Conservation (phyloP, 2,113 vertebrate genomes). For the Pterophyllum scalare region DNA sequence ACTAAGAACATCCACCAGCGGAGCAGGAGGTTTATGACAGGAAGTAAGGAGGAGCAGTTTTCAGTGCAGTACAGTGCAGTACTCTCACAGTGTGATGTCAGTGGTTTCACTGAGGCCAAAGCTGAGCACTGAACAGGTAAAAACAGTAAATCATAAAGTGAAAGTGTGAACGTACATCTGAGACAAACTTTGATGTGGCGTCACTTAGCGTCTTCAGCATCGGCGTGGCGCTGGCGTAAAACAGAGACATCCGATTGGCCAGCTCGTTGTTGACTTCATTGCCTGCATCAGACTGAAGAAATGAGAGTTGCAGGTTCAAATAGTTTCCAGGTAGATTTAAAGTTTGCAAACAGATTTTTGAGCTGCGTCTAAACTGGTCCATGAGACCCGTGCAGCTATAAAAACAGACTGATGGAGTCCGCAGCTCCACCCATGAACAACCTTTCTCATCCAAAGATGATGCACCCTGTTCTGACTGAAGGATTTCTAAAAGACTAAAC, state of each 20-base stretch:
- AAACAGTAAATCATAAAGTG: neutral
- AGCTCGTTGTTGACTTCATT: constrained; percentile 72
- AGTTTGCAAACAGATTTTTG: neutral
- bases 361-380: too few species aligned
- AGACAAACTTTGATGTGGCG: constrained; percentile 71
- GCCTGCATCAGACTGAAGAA: constrained; percentile 37
- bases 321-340: neutral
- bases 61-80: neutral
- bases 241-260: constrained; percentile 77
- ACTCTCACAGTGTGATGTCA: too few species aligned
- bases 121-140: neutral
- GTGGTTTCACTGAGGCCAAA: neutral
- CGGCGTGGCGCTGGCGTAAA: constrained; percentile 69
- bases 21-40: neutral
- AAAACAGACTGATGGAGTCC: too few species aligned
- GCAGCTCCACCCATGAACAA: neutral
- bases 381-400: too few species aligned
- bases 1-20: neutral
- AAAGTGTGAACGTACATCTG: constrained; percentile 56
- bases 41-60: neutral
- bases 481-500: too few species aligned
- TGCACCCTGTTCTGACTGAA: too few species aligned
- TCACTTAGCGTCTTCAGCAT: constrained; percentile 76
- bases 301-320: neutral
- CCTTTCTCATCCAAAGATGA: too few species aligned